These are phyloP conservation scores for Perizoma flavofasciatum DNA, from an alignment of 2,888 invertebrate genomes.

Conservation along the genomic window DNA sequence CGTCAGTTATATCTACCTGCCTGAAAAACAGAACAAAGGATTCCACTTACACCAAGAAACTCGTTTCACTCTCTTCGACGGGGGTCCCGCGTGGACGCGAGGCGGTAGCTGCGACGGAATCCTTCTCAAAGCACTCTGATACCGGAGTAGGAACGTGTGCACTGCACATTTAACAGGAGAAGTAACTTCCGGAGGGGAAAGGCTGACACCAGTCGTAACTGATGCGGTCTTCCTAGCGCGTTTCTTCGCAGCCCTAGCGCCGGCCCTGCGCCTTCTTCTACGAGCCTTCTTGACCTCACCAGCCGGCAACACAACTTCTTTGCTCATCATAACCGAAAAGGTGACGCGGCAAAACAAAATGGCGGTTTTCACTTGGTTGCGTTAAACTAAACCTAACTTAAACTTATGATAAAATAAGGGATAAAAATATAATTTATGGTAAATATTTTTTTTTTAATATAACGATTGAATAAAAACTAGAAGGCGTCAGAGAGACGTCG, in stretches of 20 bases:
- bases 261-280: conserved; percentile 59
- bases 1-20: too few species aligned
- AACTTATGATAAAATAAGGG: conserved; percentile 38
- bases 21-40: conserved; percentile 10
- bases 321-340: conserved; percentile 57
- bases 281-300: conserved; percentile 59
- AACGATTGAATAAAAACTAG: conserved; percentile 29
- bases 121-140: conserved; percentile 70
- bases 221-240: conserved; percentile 56
- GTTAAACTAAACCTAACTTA: conserved; percentile 46
- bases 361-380: conserved; percentile 39
- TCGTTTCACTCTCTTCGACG: conserved; percentile 71
- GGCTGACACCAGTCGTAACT: conserved; percentile 33
- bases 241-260: conserved; percentile 57
- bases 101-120: conserved; percentile 73
- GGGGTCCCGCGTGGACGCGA: conserved; percentile 69
- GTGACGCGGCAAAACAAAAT: conserved; percentile 44
- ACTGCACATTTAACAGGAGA: conserved; percentile 73
- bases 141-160: conserved; percentile 68
- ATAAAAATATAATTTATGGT: conserved; percentile 19
- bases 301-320: conserved; percentile 48
- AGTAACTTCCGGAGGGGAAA: conserved; percentile 36
- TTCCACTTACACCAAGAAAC: conserved; percentile 77
- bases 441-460: conserved; percentile 38
- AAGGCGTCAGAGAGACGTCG: conserved; percentile 53